Evolutionary conservation across 2,888 invertebrate genomes (phyloP), one percentile per base, ranked within the genome.

Genomic region (Pyrrhopygopsis socrates): DNA sequence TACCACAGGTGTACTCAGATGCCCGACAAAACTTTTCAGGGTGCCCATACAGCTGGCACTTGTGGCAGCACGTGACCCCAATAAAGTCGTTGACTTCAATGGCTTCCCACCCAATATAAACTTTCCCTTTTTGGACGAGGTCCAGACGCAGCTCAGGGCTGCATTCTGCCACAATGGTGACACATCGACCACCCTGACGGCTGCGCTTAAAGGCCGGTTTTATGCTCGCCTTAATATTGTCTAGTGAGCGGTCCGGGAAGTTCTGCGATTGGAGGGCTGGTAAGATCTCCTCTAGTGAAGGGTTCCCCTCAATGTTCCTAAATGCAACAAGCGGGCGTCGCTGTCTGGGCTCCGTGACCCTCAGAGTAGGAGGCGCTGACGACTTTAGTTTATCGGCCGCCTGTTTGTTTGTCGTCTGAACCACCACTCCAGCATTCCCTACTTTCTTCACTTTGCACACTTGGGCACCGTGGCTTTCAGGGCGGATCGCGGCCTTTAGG

Each of bases 41-140:
- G 82, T 91, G 91, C 0, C 91, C 90, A 50, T 87, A 92, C 8
- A 50, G 76, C 68, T 91, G 92, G 75, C 90, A 91, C 27, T 80
- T 83, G 5, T 60, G 50, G 83, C 92, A 92, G 77, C 91, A 92
- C 0, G 91, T 91, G 0, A 84, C 89, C 0, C 60, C 6, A 0
- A 90, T 18, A 11, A 24, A 82, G 54, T 92, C 88, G 0, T 1
- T 13, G 9, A 60, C 74, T 2, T 60, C 60, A 8, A 41, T 60
- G 3, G 60, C 38, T 20, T 74, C 22, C 74, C 74, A 74, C 8
- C 60, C 74, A 0, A 74, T n/a, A 20, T 13, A 54, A 6, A 54
- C 54, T 54, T n/a, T 20, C 1, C 27, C 70, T 2, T 20, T 71
- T 3, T 45, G 4, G 4, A 71, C 0, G 1, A 71, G 70, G 2